Evolutionary conservation across 2,113 vertebrate species (phyloP), one percentile per base, ranked within the genome.

Genomic region (rabbit (Oryctolagus cuniculus)): DNA sequence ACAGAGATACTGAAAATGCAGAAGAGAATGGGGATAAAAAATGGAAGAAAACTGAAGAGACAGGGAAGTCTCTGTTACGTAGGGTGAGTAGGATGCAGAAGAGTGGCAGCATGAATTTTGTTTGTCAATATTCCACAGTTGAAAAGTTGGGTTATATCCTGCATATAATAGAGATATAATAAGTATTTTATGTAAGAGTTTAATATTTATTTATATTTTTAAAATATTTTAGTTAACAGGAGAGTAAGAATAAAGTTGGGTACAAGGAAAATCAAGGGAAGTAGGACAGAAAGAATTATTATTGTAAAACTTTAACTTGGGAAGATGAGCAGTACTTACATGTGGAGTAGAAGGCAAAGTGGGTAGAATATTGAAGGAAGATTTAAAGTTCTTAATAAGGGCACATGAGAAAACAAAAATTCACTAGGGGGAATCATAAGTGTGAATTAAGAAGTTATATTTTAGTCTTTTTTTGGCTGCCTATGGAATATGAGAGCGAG

Each of bases 391-490:
- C 4, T n/a, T 72, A 49, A 38, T 15, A 31, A 29, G 12, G 7
- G 5, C 31, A 55, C 8, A 15, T 69, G 34, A 25, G 67, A 61
- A 91, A 80, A 84, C n/a, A 15, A 36, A 75, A 79, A 67, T 66
- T 72, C 82, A 79, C 31, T 66, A 44, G 27, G 2, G 79, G 3
- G 15, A 73, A 31, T 61, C 49, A 84, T 21, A 95, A 80, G 10
- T 93, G 21, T 92, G 21, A 38, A 29, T 91, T 63, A 55, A 67
- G 24, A 51, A 44, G n/a, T 34, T 53, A 17, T 29, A 80, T 63
- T 87, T 89, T 83, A 85, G 69, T 19, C n/a, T 84, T 94, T 87
- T 55, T 79, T 86, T 91, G 74, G 11, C 11, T 34, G 22, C 24
- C 11, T 89, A 86, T 79, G 15, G 49, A 81, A 63, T 27, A 64